Base-by-base conservation (phyloP, 1,140 invertebrate genomes). In the Zophobas morio region DNA sequence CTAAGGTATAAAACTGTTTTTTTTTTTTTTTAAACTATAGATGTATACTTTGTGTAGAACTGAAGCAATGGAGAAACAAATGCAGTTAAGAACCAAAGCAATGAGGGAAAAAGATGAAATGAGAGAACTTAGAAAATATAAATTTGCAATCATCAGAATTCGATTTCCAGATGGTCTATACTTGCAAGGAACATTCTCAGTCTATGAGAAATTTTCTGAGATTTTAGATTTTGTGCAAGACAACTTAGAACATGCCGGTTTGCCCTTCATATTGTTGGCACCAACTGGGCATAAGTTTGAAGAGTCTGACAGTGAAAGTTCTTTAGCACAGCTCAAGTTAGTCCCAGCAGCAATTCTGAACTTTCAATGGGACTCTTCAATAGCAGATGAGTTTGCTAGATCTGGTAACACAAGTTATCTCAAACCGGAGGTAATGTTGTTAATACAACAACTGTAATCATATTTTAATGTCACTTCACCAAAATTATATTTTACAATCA, bases 41-140 rank as follows among this genome's bases (percentile, higher is more conserved):
- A 20, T 60, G 70, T 56, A 40, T 34, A 42, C 73, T 46, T 32
- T 39, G 86, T 87, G 37, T 81, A 94, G 94, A 78, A 83, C 88
- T n/a, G 94, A 96, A 86, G 91, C 90, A 36, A 89, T 95, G 8
- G 96, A 98, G 84, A 92, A 90, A 83, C 91, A 91, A 81, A 90
- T 94, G 81, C 94, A 96, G 88, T 85, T 99, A 1, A 88, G 95
- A 72, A 98, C 97, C 0, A 97, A 96, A 88, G 96, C 95, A 0
- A 98, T 98, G 95, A 86, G 96, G 6, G 96, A 98, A 86, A 93
- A 94, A 81, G 94, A 97, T 60, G 95, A 96, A 85, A 84, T 92
- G 75, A 87, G 92, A 70, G 93, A 94, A 83, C 89, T 94, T 81
- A 89, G 92, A 72, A 93, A 94, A 86, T 98, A 98, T 85, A 93